phyloP scores from a whole-genome alignment of 2,113 vertebrate genomes.

The rabbit (Oryctolagus cuniculus) region mOryCun1.1 NC_091453.1:106536501-106537000 shows the following conservation, averaged over 20 bases:
- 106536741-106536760: conserved; percentile 1
- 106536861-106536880: neutral
- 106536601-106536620: neutral
- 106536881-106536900: conserved; percentile 7
- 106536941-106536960: neutral
- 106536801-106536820: neutral
- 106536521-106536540: conserved; percentile 20
- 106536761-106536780: neutral
- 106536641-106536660: neutral
- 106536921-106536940: neutral
- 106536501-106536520: conserved; percentile 41
- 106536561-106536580: neutral
- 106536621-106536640: neutral
- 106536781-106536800: conserved; percentile 33
- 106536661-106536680: conserved; percentile 14
- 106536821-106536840: neutral
- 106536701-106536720: conserved; percentile 15
- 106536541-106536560: neutral
- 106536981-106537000: neutral
- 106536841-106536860: neutral
- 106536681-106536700: neutral
- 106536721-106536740: conserved; percentile 33
- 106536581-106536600: neutral
- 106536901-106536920: neutral
- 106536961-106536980: neutral